phyloP scores from a whole-genome alignment of 2,888 invertebrate genomes.

The Leptarthrus brevirostris region DNA sequence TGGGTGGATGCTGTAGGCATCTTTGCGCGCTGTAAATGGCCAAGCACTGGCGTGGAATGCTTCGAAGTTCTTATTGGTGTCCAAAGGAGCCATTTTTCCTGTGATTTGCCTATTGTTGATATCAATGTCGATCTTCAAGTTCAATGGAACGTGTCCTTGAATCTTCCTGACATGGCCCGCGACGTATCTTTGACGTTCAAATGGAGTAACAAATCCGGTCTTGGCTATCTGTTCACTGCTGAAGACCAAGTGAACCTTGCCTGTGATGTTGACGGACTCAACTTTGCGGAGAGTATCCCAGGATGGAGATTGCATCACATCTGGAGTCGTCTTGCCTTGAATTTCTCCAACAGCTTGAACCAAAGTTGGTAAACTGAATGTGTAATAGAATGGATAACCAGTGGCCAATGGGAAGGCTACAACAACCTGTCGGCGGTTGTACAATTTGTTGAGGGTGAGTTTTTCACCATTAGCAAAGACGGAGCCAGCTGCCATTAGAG shows the following conservation, averaged over 20 bases:
- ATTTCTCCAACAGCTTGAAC: conserved; percentile 69
- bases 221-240: conserved; percentile 72
- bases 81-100: conserved; percentile 68
- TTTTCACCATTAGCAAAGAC: conserved; percentile 62
- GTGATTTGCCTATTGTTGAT: conserved; percentile 67
- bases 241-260: conserved; percentile 69
- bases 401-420: conserved; percentile 78
- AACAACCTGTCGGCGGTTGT: conserved; percentile 71
- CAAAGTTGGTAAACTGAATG: conserved; percentile 72
- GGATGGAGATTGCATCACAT: conserved; percentile 53
- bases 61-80: conserved; percentile 68
- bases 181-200: conserved; percentile 70
- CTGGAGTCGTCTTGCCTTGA: conserved; percentile 63
- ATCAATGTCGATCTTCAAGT: conserved; percentile 67
- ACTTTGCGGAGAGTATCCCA: conserved; percentile 52
- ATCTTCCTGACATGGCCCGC: conserved; percentile 73
- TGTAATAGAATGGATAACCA: conserved; percentile 77
- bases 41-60: conserved; percentile 72
- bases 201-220: conserved; percentile 75
- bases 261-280: conserved; percentile 65
- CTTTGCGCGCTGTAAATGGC: conserved; percentile 74
- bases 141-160: conserved; percentile 72
- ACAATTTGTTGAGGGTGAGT: conserved; percentile 72
- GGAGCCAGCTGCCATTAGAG: conserved; percentile 65
- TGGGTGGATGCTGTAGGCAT: conserved; percentile 70